phyloP scores from a whole-genome alignment of 2,888 invertebrate genomes.

The Ormyrus thymus region DNA sequence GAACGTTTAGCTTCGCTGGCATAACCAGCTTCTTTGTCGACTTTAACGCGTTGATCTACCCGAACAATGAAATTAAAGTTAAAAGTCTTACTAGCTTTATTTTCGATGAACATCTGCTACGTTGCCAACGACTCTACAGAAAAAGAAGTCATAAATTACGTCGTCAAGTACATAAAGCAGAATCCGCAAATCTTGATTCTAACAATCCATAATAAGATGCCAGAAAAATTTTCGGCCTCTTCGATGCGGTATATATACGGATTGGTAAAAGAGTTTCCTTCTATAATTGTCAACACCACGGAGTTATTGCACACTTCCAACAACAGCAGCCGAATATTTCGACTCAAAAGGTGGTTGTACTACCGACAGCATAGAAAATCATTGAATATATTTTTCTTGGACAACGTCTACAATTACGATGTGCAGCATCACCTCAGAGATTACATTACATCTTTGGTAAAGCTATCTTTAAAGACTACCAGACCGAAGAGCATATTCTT shows the following conservation, averaged over 20 bases:
- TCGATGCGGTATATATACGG: background rate
- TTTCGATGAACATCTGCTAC: background rate
- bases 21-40: too few relatives aligned
- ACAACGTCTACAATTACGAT: background rate
- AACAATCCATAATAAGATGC: slow-evolving; percentile 9
- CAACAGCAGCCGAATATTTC: background rate
- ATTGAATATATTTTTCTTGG: slow-evolving; percentile 27
- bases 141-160: background rate
- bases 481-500: slow-evolving; percentile 12
- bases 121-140: background rate
- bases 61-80: slow-evolving; percentile 2
- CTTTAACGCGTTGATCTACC: too few relatives aligned
- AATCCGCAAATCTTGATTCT: background rate
- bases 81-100: background rate
- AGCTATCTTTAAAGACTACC: background rate
- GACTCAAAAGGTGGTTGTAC: background rate
- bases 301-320: background rate
- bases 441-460: background rate
- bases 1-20: too few relatives aligned
- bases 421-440: background rate
- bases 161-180: background rate
- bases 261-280: slow-evolving; percentile 7
- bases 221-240: background rate
- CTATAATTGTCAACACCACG: slow-evolving; percentile 10
- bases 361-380: slow-evolving; percentile 18